phyloP scores from a whole-genome alignment of 1,140 invertebrate genomes.

The Plectrocnemia conspersa region DNA sequence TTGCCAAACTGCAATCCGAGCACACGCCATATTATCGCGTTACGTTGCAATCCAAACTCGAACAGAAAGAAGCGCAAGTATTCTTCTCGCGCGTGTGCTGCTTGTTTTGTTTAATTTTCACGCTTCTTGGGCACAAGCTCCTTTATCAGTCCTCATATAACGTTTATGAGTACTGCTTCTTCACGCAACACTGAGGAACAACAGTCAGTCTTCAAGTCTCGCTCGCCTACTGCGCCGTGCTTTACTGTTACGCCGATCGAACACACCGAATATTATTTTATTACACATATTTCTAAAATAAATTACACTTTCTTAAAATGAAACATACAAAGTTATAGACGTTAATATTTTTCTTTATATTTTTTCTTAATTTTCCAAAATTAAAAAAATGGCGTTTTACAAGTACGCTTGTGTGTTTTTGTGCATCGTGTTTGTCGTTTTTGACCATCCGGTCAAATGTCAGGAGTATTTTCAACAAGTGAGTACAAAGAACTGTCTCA shows the following conservation, averaged over 20 bases:
- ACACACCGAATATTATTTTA: no score
- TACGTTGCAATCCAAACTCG: no score
- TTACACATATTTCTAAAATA: no score
- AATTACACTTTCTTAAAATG: no score
- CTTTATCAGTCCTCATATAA: constrained; percentile 14
- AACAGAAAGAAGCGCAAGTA: no score
- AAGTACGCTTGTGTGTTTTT: constrained; percentile 1
- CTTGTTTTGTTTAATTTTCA: constrained; percentile 18
- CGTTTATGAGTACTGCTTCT: constrained; percentile 4
- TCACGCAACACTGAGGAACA: constrained; percentile 18
- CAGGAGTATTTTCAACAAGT: constrained; percentile 23
- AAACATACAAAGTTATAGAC: no score
- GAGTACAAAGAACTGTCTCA: neutral
- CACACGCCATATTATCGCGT: neutral
- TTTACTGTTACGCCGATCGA: constrained; percentile 12
- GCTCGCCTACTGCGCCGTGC: neutral
- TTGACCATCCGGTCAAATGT: constrained; percentile 1
- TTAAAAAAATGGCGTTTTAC: neutral
- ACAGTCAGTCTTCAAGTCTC: constrained; percentile 18
- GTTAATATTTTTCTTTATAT: no score
- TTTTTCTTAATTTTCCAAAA: no score
- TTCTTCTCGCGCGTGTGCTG: neutral
- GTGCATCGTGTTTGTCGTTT: neutral
- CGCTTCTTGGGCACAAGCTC: constrained; percentile 12
- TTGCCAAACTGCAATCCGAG: neutral